Conservation (phyloP, 2,888 invertebrate species). For the Sphecodes monilicornis region DNA sequence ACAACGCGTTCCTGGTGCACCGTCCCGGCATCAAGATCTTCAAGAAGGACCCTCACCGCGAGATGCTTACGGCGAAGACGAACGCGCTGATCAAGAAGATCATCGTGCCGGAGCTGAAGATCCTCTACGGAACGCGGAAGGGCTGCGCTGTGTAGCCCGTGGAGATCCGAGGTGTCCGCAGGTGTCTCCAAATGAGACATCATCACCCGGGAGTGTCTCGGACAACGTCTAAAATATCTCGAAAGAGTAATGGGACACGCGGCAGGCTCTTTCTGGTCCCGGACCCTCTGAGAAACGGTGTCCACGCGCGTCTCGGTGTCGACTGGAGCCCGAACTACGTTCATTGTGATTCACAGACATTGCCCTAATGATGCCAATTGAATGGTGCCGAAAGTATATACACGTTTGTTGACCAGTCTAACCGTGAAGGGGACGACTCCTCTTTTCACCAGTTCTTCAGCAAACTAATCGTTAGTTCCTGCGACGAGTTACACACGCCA, state of each 20-base stretch:
- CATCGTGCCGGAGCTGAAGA: slow-evolving; percentile 93
- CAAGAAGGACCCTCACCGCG: slow-evolving; percentile 91
- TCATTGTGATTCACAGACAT: slow-evolving; percentile 31
- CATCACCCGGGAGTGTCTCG: slow-evolving; percentile 27
- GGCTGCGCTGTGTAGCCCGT: slow-evolving; percentile 91
- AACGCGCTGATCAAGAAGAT: slow-evolving; percentile 91
- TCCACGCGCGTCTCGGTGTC: slow-evolving; percentile 11
- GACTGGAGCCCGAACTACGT: slow-evolving; percentile 11
- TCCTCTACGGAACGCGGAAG: slow-evolving; percentile 92
- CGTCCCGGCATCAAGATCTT: slow-evolving; percentile 95
- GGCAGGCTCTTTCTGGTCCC: slow-evolving; percentile 21
- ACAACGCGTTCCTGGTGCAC: slow-evolving; percentile 97
- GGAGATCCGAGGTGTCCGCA: slow-evolving; percentile 61
- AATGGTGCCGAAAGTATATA: slow-evolving; percentile 55
- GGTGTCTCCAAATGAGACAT: slow-evolving; percentile 31
- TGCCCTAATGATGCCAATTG: slow-evolving; percentile 46
- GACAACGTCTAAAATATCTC: not conserved
- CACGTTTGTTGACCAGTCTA: not conserved
- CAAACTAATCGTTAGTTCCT: slow-evolving; percentile 53
- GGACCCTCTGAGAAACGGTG: slow-evolving; percentile 1
- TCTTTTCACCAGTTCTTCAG: slow-evolving; percentile 4
- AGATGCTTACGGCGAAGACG: slow-evolving; percentile 91
- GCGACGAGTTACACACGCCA: slow-evolving; percentile 25
- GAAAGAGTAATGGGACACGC: not conserved
- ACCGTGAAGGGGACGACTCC: not conserved